Percentiles rank a stretch among this genome's conserved stretches.
phyloP scores from a whole-genome alignment of 2,113 vertebrate species.

The Dasyurus viverrinus region DNA sequence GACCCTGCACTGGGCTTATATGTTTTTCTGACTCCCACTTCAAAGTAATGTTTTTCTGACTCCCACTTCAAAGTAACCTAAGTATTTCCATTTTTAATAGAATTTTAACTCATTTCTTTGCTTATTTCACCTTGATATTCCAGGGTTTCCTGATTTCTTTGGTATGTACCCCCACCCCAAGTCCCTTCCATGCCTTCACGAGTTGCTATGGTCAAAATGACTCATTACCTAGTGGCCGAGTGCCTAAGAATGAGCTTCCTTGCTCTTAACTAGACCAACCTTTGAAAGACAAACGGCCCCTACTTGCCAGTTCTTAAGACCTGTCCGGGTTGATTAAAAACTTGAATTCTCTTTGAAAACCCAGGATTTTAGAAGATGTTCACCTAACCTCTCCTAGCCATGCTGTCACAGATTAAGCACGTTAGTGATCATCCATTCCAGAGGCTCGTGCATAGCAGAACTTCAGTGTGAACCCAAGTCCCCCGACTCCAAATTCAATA shows the following conservation, averaged over 20 bases:
- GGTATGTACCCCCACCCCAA: not conserved
- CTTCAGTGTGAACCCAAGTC: not conserved
- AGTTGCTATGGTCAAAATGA: not conserved
- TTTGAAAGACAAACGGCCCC: not conserved
- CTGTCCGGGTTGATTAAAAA: not conserved
- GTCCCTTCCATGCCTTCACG: not conserved
- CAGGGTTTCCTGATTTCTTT: not conserved
- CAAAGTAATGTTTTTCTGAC: not conserved
- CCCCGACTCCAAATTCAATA: not conserved
- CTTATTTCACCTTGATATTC: not conserved
- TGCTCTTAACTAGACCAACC: not conserved
- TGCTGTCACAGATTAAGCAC: not conserved
- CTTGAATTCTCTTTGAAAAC: not conserved
- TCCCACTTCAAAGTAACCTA: not conserved
- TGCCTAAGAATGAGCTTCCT: not conserved
- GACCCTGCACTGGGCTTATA: not conserved
- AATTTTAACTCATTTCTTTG: conserved; percentile 23
- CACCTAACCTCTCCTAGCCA: not conserved
- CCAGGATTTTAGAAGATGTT: not conserved
- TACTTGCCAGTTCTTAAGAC: not conserved
- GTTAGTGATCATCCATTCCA: not conserved
- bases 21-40: conserved; percentile 10
- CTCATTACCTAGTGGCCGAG: not conserved
- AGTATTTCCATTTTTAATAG: not conserved
- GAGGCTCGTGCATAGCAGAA: not conserved